Evolutionary conservation across 1,140 invertebrate genomes (phyloP).

Genomic region (Polyergus mexicanus): DNA sequence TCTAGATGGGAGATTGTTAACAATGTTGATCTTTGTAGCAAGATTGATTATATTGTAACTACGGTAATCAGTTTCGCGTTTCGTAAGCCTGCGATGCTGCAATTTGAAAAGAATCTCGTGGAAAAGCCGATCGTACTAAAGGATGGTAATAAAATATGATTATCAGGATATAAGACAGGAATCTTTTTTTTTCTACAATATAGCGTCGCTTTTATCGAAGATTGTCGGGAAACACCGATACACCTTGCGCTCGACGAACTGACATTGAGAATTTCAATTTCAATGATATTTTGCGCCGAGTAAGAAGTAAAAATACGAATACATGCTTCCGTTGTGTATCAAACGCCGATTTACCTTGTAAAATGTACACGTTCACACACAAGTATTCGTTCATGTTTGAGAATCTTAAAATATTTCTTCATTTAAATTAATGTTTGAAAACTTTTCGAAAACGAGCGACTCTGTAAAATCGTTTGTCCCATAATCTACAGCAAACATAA

Average conservation of each 20-base stretch:
- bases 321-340: conserved; percentile 39
- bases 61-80: conserved; percentile 33
- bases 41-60: conserved; percentile 37
- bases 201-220: conserved; percentile 12
- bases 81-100: conserved; percentile 17
- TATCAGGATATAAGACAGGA: conserved; percentile 24
- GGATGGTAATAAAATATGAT: conserved; percentile 49
- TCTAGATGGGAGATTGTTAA: conserved; percentile 12
- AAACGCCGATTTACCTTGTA: conserved; percentile 37
- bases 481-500: background rate
- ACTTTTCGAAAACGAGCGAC: background rate
- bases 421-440: background rate
- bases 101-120: conserved; percentile 42
- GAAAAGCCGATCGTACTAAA: conserved; percentile 23
- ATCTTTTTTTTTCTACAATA: background rate
- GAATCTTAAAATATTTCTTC: background rate
- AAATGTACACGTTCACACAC: background rate
- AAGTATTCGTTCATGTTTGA: background rate
- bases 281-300: conserved; percentile 19
- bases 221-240: conserved; percentile 52
- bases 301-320: background rate
- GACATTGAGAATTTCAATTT: conserved; percentile 56
- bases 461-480: background rate
- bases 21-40: conserved; percentile 31
- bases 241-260: conserved; percentile 11